Evolutionary conservation across 2,113 vertebrate species (phyloP), one percentile per base, ranked within the genome.

Genomic region (Nothobranchius kuhntae): DNA sequence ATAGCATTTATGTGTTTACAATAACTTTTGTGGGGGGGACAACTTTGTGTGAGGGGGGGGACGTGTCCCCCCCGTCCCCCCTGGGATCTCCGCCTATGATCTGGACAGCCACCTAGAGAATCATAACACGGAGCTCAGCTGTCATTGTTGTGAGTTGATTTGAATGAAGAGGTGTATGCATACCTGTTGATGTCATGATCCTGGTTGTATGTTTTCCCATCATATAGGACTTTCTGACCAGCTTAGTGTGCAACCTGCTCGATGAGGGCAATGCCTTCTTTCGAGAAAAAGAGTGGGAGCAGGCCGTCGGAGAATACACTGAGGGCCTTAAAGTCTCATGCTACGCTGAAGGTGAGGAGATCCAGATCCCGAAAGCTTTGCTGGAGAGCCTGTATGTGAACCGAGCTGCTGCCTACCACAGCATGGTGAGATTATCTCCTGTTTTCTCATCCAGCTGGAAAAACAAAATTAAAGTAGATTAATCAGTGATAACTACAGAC

Each of bases 361-460:
- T 97, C 78, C 78, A 82, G 45, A 92, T 99, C 52, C 92, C 95
- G 0, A 77, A 81, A 26, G 94, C 89, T 17, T 88, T 98, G 61
- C 86, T 95, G 79, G 96, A 95, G 89, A 95, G 94, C 59, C 91
- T 99, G 13, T 93, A 95, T 2, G 93, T 99, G 73, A 97, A 97
- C 89, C 89, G 95, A 55, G 96, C 96, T 0, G 91, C 95, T 65
- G 95, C 93, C 81, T 95, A 95, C 87, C 94, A 95, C 73, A 92
- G 92, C 66, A 94, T 96, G 95, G 97, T 98, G 84, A 95, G 95
- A 66, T 2, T 30, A 4, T 55, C 2, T 24, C 2, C 3, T 24
- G 9, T 44, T 14, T 44, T 14, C 17, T 24, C 21, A 46, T 21
- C 40, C 40, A 45, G 57, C 11, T 44, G 9, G 1, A 13, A 30